These are phyloP conservation scores for Cavia porcellus DNA, from an alignment of 2,113 vertebrate genomes.

Conservation along the genomic window DNA sequence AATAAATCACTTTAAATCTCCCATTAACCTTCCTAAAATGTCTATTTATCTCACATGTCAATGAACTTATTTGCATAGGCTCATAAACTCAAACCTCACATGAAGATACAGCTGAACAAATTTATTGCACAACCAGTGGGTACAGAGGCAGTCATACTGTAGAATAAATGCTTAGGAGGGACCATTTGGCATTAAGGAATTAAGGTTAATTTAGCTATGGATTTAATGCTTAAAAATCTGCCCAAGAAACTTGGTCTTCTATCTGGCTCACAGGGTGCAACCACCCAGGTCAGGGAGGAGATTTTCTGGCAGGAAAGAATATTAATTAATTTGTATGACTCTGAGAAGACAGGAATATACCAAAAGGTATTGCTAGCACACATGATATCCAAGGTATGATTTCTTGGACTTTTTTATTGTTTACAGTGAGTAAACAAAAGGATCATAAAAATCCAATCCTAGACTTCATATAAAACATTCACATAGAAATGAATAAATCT, in stretches of 20 bases:
- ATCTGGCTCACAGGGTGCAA: background rate
- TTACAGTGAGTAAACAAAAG: background rate
- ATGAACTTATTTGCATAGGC: background rate
- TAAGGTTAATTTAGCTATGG: background rate
- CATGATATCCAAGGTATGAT: background rate
- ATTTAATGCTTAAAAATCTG: background rate
- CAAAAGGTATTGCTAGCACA: background rate
- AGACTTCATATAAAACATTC: background rate
- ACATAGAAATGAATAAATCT: background rate
- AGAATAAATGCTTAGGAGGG: background rate
- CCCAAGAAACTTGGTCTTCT: background rate
- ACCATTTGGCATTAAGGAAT: background rate
- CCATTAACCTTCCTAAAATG: background rate
- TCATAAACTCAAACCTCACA: background rate
- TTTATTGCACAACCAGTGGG: background rate
- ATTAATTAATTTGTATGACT: background rate
- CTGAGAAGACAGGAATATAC: background rate
- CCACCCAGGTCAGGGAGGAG: background rate
- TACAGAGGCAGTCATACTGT: background rate
- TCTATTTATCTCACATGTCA: background rate
- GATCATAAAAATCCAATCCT: background rate
- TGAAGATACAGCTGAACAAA: background rate
- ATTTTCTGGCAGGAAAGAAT: background rate
- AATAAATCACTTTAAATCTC: slow-evolving; percentile 4
- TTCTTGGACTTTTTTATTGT: background rate